These are phyloP conservation scores for Okapia johnstoni DNA, from an alignment of 2,113 vertebrate genomes.

Conservation along the genomic window DNA sequence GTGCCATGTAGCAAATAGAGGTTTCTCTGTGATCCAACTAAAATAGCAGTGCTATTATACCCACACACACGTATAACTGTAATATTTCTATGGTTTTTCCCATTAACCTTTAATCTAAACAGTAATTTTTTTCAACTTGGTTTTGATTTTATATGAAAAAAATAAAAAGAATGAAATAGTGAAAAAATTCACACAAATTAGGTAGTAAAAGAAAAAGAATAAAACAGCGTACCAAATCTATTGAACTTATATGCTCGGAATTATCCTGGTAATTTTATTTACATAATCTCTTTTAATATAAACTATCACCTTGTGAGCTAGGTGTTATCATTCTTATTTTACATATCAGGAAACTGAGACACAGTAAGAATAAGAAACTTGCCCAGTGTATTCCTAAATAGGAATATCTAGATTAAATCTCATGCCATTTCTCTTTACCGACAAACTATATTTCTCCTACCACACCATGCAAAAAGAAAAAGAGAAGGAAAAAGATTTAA, in stretches of 20 bases:
- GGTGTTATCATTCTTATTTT: background rate
- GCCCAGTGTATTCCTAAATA: background rate
- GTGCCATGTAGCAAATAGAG: constrained; percentile 28
- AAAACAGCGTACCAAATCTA: background rate
- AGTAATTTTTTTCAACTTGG: background rate
- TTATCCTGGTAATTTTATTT: background rate
- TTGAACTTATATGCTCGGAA: background rate
- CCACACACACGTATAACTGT: background rate
- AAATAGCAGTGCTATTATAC: background rate
- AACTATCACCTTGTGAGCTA: background rate
- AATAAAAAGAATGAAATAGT: background rate
- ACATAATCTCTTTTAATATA: constrained; percentile 13
- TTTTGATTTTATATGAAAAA: background rate
- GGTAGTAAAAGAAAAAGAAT: background rate
- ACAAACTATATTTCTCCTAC: background rate
- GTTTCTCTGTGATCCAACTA: constrained; percentile 50
- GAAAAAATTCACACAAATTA: background rate
- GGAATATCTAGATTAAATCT: background rate
- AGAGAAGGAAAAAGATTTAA: background rate
- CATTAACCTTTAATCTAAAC: constrained; percentile 7
- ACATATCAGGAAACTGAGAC: background rate
- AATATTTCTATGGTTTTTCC: background rate
- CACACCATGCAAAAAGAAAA: background rate
- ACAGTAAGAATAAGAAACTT: background rate
- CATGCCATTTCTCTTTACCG: background rate